Conservation (phyloP, 2,113 vertebrate genomes). For the Oryzias javanicus region DNA sequence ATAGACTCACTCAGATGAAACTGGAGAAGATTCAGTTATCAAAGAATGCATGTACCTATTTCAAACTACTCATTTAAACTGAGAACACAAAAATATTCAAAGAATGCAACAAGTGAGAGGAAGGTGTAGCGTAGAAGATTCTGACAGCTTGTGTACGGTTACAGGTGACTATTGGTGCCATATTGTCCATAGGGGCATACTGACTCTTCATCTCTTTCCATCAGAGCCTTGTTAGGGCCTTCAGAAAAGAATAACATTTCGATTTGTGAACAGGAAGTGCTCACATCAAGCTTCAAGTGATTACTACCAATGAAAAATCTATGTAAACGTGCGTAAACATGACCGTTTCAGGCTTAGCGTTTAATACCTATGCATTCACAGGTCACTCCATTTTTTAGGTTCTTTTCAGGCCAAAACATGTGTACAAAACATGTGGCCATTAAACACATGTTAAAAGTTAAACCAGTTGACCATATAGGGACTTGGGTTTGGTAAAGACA, state of each 20-base stretch:
- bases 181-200: constrained; percentile 60
- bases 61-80: constrained; percentile 6
- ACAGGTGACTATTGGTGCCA: constrained; percentile 68
- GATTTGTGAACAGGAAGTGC: constrained; percentile 43
- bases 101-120: constrained; percentile 16
- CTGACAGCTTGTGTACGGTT: constrained; percentile 33
- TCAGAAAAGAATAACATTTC: constrained; percentile 36
- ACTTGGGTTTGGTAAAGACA: too few relatives aligned
- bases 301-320: too few relatives aligned
- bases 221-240: constrained; percentile 61
- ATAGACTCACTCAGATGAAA: too few relatives aligned
- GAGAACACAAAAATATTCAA: neutral
- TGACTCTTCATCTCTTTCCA: constrained; percentile 68
- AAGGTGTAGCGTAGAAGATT: constrained; percentile 17
- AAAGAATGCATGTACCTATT: neutral
- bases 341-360: too few relatives aligned
- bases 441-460: too few relatives aligned
- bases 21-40: neutral
- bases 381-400: too few relatives aligned
- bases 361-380: too few relatives aligned
- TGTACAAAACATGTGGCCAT: too few relatives aligned
- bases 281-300: too few relatives aligned
- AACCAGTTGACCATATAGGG: too few relatives aligned
- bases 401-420: too few relatives aligned
- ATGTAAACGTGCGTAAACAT: too few relatives aligned